Evolutionary conservation across 1,140 invertebrate genomes (phyloP).

Genomic region (Drosophila fuyamai): DNA sequence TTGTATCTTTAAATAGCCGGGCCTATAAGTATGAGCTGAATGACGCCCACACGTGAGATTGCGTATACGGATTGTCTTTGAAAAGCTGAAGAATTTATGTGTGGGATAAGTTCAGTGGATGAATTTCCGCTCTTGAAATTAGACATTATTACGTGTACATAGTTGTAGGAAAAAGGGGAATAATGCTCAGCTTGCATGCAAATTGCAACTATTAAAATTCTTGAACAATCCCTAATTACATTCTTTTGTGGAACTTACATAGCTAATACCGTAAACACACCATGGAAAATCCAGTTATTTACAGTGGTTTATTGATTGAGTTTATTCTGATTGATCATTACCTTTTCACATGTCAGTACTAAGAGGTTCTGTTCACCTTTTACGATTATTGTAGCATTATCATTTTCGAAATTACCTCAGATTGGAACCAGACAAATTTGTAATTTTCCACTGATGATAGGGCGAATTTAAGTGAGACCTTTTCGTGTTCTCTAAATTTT

Average conservation of each 20-base stretch:
- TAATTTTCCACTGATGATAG: constrained; percentile 16
- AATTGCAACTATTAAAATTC: constrained; percentile 6
- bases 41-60: constrained; percentile 45
- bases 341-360: not conserved
- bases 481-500: constrained; percentile 4
- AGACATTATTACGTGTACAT: constrained; percentile 15
- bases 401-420: not conserved
- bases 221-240: constrained; percentile 23
- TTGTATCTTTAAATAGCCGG: constrained; percentile 38
- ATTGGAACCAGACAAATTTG: constrained; percentile 2
- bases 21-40: constrained; percentile 39
- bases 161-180: constrained; percentile 17
- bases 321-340: constrained; percentile 1
- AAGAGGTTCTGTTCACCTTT: not conserved
- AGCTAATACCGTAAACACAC: not conserved
- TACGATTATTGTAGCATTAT: constrained; percentile 1
- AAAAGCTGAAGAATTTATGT: constrained; percentile 41
- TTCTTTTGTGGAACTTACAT: not conserved
- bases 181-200: not conserved
- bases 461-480: not conserved
- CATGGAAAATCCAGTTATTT: not conserved
- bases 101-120: constrained; percentile 23
- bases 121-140: constrained; percentile 36
- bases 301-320: constrained; percentile 2
- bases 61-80: constrained; percentile 27